Conservation (phyloP, 2,888 invertebrate species). For the Trichopria drosophilae region DNA sequence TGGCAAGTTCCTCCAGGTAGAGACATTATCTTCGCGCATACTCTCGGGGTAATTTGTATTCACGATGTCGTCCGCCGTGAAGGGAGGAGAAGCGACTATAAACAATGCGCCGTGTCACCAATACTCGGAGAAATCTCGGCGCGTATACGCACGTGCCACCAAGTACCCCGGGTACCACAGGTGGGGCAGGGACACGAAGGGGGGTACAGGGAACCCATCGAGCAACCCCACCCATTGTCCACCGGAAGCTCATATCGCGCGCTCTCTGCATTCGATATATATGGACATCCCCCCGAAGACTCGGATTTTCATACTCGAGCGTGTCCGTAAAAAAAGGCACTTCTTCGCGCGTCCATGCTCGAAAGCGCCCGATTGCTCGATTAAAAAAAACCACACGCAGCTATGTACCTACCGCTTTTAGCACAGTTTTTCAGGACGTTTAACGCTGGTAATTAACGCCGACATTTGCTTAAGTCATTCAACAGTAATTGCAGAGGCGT, state of each 20-base stretch:
- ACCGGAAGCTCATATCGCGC: slow-evolving; percentile 54
- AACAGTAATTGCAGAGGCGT: no score
- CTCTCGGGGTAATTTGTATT: slow-evolving; percentile 53
- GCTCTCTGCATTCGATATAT: slow-evolving; percentile 55
- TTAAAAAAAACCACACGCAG: no score
- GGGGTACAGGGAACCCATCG: slow-evolving; percentile 47
- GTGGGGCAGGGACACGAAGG: slow-evolving; percentile 42
- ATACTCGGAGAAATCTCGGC: slow-evolving; percentile 49
- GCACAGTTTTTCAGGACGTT: slow-evolving; percentile 3
- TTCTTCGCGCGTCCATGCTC: no score
- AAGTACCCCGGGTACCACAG: no score
- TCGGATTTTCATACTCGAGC: no score
- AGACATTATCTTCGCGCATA: no score
- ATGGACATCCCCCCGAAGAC: no score
- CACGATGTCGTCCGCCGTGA: slow-evolving; percentile 50
- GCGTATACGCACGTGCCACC: slow-evolving; percentile 30
- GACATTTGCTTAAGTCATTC: no score
- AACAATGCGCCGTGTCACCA: slow-evolving; percentile 56
- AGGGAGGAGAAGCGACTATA: slow-evolving; percentile 57
- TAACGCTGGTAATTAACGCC: no score
- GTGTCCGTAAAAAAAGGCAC: no score
- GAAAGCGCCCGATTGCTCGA: no score
- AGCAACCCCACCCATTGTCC: slow-evolving; percentile 48
- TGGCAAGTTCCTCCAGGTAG: no score
- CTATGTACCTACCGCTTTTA: slow-evolving; percentile 5